Base-by-base conservation (phyloP, 2,888 invertebrate species). In the Suillia variegata region DNA sequence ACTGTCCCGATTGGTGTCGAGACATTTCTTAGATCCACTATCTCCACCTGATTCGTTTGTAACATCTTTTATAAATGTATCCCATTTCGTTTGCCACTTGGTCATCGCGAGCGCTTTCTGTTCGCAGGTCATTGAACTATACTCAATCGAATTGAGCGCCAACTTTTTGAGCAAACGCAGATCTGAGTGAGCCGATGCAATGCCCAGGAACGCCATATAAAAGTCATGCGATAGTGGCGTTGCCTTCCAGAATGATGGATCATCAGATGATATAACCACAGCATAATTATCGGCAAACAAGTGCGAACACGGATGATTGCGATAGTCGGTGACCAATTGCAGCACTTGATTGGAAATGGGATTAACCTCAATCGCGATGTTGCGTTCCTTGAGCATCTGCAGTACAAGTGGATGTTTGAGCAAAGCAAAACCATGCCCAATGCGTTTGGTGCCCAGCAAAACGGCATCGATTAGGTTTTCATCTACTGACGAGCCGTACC, bases 321-420 rank as follows among this genome's bases (percentile, higher is more conserved):
- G 84, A 20, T 89, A 80, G 77, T 93, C 93, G 2, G 84, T 80
- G 6, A 91, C 87, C 34, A 93, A 80, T 62, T 86, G 86, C 22
- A 93, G 79, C 10, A 89, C 89, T 75, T 89, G 87, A 80, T 93
- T 93, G 0, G 93, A 93, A 63, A 94, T 86, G 0, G 93, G 90
- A 78, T 89, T 90, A 1, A 93, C 84, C 82, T 94, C 93, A 20
- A 93, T 80, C 0, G 89, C 89, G 26, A 93, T 90, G 26, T 86
- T 81, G 13, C 82, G 83, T 31, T 85, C 80, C 56, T 85, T 83
- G 0, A 88, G 84, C 62, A 86, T 75, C 59, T 86, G 80, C 72
- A 89, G 74, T 0, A 91, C 79, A 22, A 84, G 66, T 0, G 93
- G 93, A 79, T 93, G 93, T 74, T 91, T 92, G 0, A 85, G 75